Evolutionary conservation across 2,113 vertebrate genomes (phyloP), one percentile per base, ranked within the genome.

Genomic region (Australoheros scitulus): DNA sequence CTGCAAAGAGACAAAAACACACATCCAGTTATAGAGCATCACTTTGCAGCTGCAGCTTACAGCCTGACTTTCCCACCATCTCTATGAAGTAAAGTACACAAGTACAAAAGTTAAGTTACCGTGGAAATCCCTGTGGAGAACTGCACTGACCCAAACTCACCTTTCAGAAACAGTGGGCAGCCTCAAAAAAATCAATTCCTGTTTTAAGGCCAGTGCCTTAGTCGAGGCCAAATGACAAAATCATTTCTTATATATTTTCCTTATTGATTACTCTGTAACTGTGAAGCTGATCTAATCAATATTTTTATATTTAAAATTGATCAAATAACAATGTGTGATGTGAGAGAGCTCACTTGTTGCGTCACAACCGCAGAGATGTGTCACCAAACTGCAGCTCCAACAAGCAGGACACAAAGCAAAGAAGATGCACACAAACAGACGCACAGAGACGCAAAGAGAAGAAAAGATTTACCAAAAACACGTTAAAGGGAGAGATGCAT

Each of bases 301-400:
- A 56, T 10, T 61, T 64, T 43, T 61, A 56, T 61, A 61, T 84
- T 61, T 61, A 50, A 43, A 83, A 50, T 59, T 43, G 81, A 50
- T 59, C 38, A 77, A 3, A 55, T 57, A 72, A 63, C 47, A 32
- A 63, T 77, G 36, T 76, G 72, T 36, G 43, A 60, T 77, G 55
- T 24, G 20, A 77, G 63, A 0, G 7, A 26, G 7, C 11, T 58
- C 59, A 1, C 61, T 65, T 9, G 26, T 26, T 3, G 18, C 4
- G 50, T 72, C 56, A 50, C 20, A 50, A n/a, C 20, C n/a, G 15
- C 34, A 41, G 2, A 50, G 22, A n/a, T 6, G 68, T 41, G 2
- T 36, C 7, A 55, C 1, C 43, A 11, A 55, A 58, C 34, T 15
- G 47, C 14, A 5, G 17, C 47, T 57, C 8, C 61, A 9, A 8